Evolutionary conservation across 1,140 invertebrate species (phyloP).

Genomic region (Chionoecetes opilio): DNA sequence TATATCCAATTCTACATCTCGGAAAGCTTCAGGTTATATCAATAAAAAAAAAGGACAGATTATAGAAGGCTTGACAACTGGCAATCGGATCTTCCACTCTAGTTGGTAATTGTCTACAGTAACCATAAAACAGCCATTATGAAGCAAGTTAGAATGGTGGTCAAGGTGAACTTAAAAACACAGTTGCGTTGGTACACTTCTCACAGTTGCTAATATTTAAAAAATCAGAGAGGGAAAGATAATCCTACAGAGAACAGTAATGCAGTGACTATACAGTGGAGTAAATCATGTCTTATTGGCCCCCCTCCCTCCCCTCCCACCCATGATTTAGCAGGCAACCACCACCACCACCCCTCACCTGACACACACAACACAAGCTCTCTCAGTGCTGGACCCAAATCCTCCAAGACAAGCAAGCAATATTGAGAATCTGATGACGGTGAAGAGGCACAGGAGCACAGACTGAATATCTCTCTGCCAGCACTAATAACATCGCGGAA

Average conservation of each 20-base stretch:
- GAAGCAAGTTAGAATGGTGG: slow-evolving; percentile 66
- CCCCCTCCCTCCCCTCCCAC: too few species aligned
- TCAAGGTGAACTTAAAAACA: slow-evolving; percentile 64
- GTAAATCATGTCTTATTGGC: slow-evolving; percentile 60
- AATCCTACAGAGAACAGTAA: slow-evolving; percentile 75
- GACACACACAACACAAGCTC: not conserved
- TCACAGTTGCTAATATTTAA: slow-evolving; percentile 71
- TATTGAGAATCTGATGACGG: slow-evolving; percentile 68
- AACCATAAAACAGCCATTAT: slow-evolving; percentile 76
- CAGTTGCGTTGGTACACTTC: slow-evolving; percentile 74
- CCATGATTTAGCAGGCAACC: not conserved
- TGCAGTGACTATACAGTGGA: slow-evolving; percentile 78
- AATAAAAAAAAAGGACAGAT: slow-evolving; percentile 63
- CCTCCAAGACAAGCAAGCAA: slow-evolving; percentile 75
- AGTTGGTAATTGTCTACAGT: slow-evolving; percentile 73
- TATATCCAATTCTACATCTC: not conserved
- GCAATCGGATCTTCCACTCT: slow-evolving; percentile 71
- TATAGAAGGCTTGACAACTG: slow-evolving; percentile 71
- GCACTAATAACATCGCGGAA: slow-evolving; percentile 70
- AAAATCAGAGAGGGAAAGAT: slow-evolving; percentile 54
- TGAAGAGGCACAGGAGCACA: slow-evolving; percentile 69
- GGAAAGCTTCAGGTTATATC: not conserved
- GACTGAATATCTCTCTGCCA: slow-evolving; percentile 40
- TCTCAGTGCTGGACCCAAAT: slow-evolving; percentile 59
- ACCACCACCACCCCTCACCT: not conserved